Conservation (phyloP, 2,797 vertebrate species). For the Anabas testudineus region DNA sequence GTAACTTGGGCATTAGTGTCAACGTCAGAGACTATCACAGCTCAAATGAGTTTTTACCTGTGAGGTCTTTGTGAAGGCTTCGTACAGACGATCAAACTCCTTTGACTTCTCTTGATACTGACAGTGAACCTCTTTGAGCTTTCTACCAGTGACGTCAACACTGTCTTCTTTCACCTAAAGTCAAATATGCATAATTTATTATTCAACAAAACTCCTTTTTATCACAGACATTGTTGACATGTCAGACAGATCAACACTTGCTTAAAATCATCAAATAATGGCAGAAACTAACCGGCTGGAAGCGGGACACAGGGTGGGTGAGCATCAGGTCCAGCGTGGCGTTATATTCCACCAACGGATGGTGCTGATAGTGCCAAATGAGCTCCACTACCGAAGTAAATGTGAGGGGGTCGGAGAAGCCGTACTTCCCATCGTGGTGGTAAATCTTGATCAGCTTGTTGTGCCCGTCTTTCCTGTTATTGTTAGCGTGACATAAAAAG, state of each 20-base stretch:
- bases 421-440: slow-evolving; percentile 93
- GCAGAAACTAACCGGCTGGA: slow-evolving; percentile 73
- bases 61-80: slow-evolving; percentile 94
- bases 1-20: background rate
- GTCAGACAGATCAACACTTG: background rate
- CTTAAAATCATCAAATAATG: background rate
- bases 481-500: background rate
- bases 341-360: slow-evolving; percentile 96
- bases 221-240: background rate
- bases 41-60: slow-evolving; percentile 83
- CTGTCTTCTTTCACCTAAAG: slow-evolving; percentile 94
- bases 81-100: slow-evolving; percentile 95
- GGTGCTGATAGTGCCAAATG: slow-evolving; percentile 94
- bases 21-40: background rate
- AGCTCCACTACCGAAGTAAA: slow-evolving; percentile 95
- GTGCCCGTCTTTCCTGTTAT: slow-evolving; percentile 92
- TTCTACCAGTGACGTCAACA: slow-evolving; percentile 93
- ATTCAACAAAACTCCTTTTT: background rate
- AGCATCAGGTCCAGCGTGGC: slow-evolving; percentile 94
- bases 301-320: slow-evolving; percentile 91
- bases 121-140: slow-evolving; percentile 93
- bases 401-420: slow-evolving; percentile 95
- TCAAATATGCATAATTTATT: background rate
- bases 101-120: slow-evolving; percentile 96
- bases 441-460: slow-evolving; percentile 98